A percentile compares a stretch with the other conserved stretches of the same genome.
These are phyloP conservation scores for Hirundichthys speculiger DNA, from an alignment of 2,113 vertebrate species.

Conservation along the genomic window DNA sequence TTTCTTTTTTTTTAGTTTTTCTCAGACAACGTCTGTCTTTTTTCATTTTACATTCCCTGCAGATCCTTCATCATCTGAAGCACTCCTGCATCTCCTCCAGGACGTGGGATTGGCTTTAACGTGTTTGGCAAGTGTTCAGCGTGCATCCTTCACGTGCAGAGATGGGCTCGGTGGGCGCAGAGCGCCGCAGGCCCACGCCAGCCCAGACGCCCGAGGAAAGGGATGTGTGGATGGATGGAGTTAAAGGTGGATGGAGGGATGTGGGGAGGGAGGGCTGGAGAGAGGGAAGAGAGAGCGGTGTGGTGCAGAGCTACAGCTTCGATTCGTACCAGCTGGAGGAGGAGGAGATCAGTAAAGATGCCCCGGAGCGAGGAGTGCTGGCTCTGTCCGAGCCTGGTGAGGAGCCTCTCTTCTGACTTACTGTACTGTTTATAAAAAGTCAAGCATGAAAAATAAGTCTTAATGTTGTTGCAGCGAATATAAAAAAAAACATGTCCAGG, in stretches of 20 bases:
- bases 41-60: slow-evolving; percentile 33
- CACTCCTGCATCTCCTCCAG: slow-evolving; percentile 32
- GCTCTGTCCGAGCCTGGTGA: slow-evolving; percentile 89
- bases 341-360: slow-evolving; percentile 82
- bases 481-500: background rate
- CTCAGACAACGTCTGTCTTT: background rate
- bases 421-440: slow-evolving; percentile 35
- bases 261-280: slow-evolving; percentile 67
- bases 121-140: too few species aligned
- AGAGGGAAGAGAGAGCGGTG: slow-evolving; percentile 76
- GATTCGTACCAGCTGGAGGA: slow-evolving; percentile 94
- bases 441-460: slow-evolving; percentile 11
- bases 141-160: slow-evolving; percentile 21
- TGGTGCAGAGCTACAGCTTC: slow-evolving; percentile 94
- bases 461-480: background rate
- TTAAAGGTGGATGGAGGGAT: slow-evolving; percentile 61
- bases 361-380: slow-evolving; percentile 84
- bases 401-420: slow-evolving; percentile 28
- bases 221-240: slow-evolving; percentile 67
- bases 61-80: slow-evolving; percentile 59
- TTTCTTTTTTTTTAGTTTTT: background rate
- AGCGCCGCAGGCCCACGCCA: slow-evolving; percentile 84
- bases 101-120: slow-evolving; percentile 32
- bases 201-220: slow-evolving; percentile 79
- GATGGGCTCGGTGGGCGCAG: slow-evolving; percentile 86